A percentile compares a stretch with the other conserved stretches of the same genome.
Conservation (phyloP, 2,888 invertebrate species). For the Thecocarcelia acutangulata region DNA sequence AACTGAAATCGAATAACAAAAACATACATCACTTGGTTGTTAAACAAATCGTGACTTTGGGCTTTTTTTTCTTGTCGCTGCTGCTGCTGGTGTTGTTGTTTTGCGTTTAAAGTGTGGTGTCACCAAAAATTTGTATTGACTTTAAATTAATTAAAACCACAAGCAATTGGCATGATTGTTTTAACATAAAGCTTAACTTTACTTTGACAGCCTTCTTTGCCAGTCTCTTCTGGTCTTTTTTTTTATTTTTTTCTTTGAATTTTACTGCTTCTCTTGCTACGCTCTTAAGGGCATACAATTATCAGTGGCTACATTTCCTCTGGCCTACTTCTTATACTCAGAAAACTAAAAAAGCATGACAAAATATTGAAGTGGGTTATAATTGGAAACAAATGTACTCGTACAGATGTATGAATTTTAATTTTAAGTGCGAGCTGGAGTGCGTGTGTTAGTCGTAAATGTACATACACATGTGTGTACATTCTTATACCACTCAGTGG, state of each 20-base stretch:
- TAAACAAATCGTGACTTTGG: conserved; percentile 69
- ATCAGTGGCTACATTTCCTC: conserved; percentile 57
- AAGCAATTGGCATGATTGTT: conserved; percentile 69
- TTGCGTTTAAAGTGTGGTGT: conserved; percentile 51
- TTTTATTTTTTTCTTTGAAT: neutral
- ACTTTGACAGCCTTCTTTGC: conserved; percentile 53
- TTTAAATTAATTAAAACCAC: conserved; percentile 70
- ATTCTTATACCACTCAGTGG: neutral
- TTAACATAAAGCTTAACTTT: conserved; percentile 66
- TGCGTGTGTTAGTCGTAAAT: neutral
- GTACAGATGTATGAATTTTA: conserved; percentile 57
- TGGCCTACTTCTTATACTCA: conserved; percentile 61
- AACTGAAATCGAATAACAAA: conserved; percentile 61
- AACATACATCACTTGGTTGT: conserved; percentile 67
- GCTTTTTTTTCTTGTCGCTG: conserved; percentile 49
- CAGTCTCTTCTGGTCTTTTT: conserved; percentile 27
- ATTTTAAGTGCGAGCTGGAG: conserved; percentile 2
- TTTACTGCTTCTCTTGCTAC: conserved; percentile 6
- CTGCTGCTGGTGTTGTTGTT: conserved; percentile 31
- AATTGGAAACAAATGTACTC: conserved; percentile 45
- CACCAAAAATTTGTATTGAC: conserved; percentile 70
- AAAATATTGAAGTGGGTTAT: conserved; percentile 64
- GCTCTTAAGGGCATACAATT: conserved; percentile 42
- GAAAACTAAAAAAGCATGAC: conserved; percentile 9
- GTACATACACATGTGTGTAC: no score